phyloP scores from a whole-genome alignment of 2,888 invertebrate genomes.

The Alsophila aescularia region DNA sequence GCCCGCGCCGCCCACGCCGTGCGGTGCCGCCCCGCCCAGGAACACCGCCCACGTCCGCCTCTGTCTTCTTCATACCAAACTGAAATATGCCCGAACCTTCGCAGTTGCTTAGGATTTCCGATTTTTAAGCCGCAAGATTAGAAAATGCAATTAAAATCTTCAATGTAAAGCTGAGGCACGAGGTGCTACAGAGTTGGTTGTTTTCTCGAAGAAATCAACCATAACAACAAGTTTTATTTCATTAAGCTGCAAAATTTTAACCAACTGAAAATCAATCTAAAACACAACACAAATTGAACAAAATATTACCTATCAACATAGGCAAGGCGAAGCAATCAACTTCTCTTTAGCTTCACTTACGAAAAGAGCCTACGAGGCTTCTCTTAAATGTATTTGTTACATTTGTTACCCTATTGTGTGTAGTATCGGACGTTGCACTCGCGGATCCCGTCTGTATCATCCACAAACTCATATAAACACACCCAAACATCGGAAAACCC shows the following conservation, averaged over 20 bases:
- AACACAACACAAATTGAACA: too few relatives aligned
- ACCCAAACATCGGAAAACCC: slow-evolving; percentile 79
- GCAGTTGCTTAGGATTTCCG: too few relatives aligned
- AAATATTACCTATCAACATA: too few relatives aligned
- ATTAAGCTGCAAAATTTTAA: too few relatives aligned
- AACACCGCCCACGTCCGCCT: slow-evolving; percentile 56
- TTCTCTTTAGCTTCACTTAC: neutral
- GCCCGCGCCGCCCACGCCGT: slow-evolving; percentile 41
- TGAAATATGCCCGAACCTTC: slow-evolving; percentile 33
- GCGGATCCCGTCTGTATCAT: slow-evolving; percentile 57
- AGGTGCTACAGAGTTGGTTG: too few relatives aligned
- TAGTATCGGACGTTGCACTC: slow-evolving; percentile 57
- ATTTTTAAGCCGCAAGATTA: neutral
- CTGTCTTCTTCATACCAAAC: slow-evolving; percentile 22
- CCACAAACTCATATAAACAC: slow-evolving; percentile 72
- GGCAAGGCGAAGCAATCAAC: too few relatives aligned
- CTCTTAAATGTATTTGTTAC: too few relatives aligned
- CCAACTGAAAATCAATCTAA: too few relatives aligned
- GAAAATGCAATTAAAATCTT: neutral
- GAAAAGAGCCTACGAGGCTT: too few relatives aligned
- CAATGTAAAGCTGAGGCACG: neutral
- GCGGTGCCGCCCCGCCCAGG: slow-evolving; percentile 46
- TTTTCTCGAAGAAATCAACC: too few relatives aligned
- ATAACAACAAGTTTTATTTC: too few relatives aligned
- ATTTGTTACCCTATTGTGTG: slow-evolving; percentile 8